These are phyloP conservation scores for Agapornis roseicollis DNA, from an alignment of 2,113 vertebrate genomes.

Conservation along the genomic window DNA sequence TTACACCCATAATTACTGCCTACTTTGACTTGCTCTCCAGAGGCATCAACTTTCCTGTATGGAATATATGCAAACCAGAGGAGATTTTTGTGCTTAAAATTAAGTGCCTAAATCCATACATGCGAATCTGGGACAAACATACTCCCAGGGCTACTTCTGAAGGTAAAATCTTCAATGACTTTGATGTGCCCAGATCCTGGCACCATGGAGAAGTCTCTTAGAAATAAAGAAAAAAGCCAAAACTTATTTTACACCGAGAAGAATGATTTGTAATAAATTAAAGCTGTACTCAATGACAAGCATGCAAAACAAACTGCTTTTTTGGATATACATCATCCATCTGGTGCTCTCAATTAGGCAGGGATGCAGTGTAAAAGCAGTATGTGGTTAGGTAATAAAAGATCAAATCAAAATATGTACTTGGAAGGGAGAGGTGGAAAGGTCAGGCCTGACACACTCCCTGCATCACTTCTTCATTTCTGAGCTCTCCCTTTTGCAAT, in stretches of 20 bases:
- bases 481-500: neutral
- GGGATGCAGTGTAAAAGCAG: neutral
- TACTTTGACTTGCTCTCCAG: neutral
- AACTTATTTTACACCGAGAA: neutral
- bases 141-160: neutral
- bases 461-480: neutral
- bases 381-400: neutral
- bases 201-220: neutral
- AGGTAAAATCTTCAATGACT: neutral
- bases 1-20: neutral
- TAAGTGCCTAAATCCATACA: neutral
- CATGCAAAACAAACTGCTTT: neutral
- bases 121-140: neutral
- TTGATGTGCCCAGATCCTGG: neutral
- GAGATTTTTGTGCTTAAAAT: neutral
- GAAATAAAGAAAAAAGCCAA: neutral
- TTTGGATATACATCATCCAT: neutral
- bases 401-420: neutral
- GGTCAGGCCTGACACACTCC: neutral
- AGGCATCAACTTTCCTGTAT: neutral
- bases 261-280: neutral
- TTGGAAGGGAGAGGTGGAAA: neutral
- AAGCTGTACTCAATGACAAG: neutral
- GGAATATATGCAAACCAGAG: neutral
- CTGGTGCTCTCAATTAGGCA: neutral